These are phyloP conservation scores for Tetropium fuscum DNA, from an alignment of 2,888 invertebrate species.

Conservation along the genomic window DNA sequence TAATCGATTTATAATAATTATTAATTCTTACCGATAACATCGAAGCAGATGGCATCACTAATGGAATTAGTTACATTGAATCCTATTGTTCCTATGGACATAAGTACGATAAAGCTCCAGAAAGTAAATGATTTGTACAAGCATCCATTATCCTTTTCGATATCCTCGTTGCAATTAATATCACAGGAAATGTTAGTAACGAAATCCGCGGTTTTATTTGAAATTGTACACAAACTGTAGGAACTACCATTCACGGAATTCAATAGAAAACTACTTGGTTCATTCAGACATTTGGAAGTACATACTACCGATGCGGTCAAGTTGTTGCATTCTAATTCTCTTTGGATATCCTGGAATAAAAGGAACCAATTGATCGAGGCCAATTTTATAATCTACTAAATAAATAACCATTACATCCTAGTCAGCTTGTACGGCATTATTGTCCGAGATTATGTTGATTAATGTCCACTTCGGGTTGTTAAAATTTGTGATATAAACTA, in stretches of 20 bases:
- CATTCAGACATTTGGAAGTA: constrained; percentile 40
- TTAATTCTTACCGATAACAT: constrained; percentile 76
- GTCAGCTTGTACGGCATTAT: too few relatives aligned
- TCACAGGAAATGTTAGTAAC: constrained; percentile 37
- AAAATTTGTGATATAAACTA: too few relatives aligned
- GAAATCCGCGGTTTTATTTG: not conserved
- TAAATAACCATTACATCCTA: too few relatives aligned
- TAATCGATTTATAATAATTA: constrained; percentile 4
- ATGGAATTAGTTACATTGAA: constrained; percentile 89
- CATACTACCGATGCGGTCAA: constrained; percentile 37
- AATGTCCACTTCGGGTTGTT: too few relatives aligned
- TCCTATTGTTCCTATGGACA: constrained; percentile 81
- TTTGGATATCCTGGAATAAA: constrained; percentile 39
- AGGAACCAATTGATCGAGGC: not conserved
- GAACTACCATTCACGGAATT: constrained; percentile 19
- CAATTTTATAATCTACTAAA: too few relatives aligned
- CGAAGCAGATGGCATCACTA: constrained; percentile 92
- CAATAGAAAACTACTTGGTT: constrained; percentile 37
- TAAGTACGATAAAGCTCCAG: constrained; percentile 79
- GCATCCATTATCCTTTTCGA: constrained; percentile 53
- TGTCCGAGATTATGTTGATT: too few relatives aligned
- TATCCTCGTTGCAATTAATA: constrained; percentile 54
- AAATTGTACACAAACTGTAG: constrained; percentile 32
- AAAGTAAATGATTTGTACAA: constrained; percentile 75
- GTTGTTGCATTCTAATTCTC: constrained; percentile 36